Evolutionary conservation across 2,113 vertebrate genomes (phyloP).

Genomic region (Gobiocypris rarus): DNA sequence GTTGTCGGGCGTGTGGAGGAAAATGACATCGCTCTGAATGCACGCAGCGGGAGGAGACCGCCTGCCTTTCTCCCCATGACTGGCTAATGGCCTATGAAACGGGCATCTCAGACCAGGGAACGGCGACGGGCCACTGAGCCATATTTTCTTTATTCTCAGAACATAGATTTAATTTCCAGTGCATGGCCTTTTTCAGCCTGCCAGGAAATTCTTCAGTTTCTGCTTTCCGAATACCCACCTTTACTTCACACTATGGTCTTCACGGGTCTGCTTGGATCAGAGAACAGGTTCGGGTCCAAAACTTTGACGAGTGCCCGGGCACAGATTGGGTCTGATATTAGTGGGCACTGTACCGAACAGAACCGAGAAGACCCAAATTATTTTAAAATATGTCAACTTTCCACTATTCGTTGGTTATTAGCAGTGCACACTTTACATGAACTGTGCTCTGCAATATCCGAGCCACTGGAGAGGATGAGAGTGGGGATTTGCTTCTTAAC

Average conservation of each 20-base stretch:
- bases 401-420: too few relatives aligned
- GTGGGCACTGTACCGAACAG: too few relatives aligned
- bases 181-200: slow-evolving; percentile 17
- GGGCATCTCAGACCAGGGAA: slow-evolving; percentile 49
- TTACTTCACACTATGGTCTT: not conserved
- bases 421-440: too few relatives aligned
- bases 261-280: too few relatives aligned
- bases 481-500: too few relatives aligned
- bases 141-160: slow-evolving; percentile 52
- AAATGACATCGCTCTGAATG: slow-evolving; percentile 51
- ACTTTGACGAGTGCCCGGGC: too few relatives aligned
- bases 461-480: too few relatives aligned
- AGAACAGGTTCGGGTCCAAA: too few relatives aligned
- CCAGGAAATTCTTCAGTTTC: slow-evolving; percentile 36
- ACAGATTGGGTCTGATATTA: too few relatives aligned
- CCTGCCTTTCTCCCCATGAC: slow-evolving; percentile 38
- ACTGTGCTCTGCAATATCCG: too few relatives aligned
- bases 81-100: slow-evolving; percentile 58
- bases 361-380: too few relatives aligned
- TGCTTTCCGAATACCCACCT: slow-evolving; percentile 16
- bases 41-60: slow-evolving; percentile 13
- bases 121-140: slow-evolving; percentile 36
- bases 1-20: slow-evolving; percentile 29
- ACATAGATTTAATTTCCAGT: slow-evolving; percentile 40
- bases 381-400: too few relatives aligned